These are phyloP conservation scores for Chelidonichthys spinosus DNA, from an alignment of 2,797 vertebrate species.

Conservation along the genomic window DNA sequence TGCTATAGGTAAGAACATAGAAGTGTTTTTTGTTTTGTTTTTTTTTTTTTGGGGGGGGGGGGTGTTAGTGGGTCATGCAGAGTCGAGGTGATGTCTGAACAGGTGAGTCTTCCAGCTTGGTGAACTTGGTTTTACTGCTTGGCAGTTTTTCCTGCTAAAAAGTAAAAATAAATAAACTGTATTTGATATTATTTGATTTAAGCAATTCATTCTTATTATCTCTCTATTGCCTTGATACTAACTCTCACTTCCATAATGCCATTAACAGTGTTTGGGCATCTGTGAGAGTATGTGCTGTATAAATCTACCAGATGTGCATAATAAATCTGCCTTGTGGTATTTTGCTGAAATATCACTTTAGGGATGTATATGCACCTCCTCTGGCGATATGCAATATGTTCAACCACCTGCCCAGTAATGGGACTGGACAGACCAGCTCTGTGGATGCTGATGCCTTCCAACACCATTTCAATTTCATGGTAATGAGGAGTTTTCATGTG, in stretches of 20 bases:
- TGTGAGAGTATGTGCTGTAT: slow-evolving; percentile 29
- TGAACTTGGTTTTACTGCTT: no score
- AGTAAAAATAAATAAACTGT: no score
- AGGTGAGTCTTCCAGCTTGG: no score
- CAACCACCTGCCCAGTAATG: slow-evolving; percentile 31
- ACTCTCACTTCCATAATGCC: slow-evolving; percentile 6
- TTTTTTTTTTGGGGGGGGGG: no score
- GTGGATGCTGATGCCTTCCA: not conserved
- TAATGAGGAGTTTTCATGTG: slow-evolving; percentile 6
- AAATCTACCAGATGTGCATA: slow-evolving; percentile 55
- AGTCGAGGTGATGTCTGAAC: not conserved
- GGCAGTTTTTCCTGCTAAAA: not conserved
- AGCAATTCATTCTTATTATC: not conserved
- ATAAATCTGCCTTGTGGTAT: slow-evolving; percentile 49
- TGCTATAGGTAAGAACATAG: no score
- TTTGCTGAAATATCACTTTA: slow-evolving; percentile 45
- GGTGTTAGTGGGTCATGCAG: no score
- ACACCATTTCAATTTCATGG: slow-evolving; percentile 18
- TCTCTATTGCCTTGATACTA: not conserved
- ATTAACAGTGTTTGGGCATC: slow-evolving; percentile 15
- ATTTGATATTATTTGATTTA: not conserved
- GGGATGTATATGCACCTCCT: slow-evolving; percentile 25
- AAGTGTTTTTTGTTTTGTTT: no score
- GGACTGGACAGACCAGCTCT: slow-evolving; percentile 7
- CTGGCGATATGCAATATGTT: slow-evolving; percentile 44